Evolutionary conservation across 2,888 invertebrate genomes (phyloP).

Genomic region (Scaptodrosophila latifasciaeformis): DNA sequence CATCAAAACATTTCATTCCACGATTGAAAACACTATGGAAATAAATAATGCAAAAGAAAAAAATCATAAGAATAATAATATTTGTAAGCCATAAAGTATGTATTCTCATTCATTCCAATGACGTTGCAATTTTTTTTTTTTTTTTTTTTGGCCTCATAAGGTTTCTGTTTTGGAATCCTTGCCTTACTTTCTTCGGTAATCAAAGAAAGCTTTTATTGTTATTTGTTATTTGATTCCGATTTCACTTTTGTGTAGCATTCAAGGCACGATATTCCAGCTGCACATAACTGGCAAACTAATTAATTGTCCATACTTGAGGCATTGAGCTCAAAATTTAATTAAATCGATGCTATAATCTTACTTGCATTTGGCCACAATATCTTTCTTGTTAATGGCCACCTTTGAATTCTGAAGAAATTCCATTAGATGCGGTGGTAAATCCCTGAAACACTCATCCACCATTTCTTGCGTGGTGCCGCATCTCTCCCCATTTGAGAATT

Average conservation of each 20-base stretch:
- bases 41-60: constrained; percentile 6
- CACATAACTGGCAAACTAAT: too few species aligned
- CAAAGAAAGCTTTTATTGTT: too few species aligned
- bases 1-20: constrained; percentile 73
- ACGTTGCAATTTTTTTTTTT: background rate
- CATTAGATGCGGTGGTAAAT: constrained; percentile 71
- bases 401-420: constrained; percentile 71
- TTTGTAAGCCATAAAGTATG: background rate
- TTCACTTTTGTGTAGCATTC: too few species aligned
- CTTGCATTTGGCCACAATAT: constrained; percentile 73
- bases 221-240: too few species aligned
- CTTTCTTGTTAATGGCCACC: constrained; percentile 69
- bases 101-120: background rate
- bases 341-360: too few species aligned
- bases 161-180: background rate
- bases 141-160: background rate
- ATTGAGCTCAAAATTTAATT: too few species aligned
- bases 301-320: too few species aligned
- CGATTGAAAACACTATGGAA: constrained; percentile 71
- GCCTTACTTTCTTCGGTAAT: too few species aligned
- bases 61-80: background rate
- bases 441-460: constrained; percentile 72
- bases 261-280: background rate
- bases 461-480: constrained; percentile 71
- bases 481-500: constrained; percentile 28